phyloP scores from a whole-genome alignment of 2,888 invertebrate species.

The Xestobium rufovillosum region DNA sequence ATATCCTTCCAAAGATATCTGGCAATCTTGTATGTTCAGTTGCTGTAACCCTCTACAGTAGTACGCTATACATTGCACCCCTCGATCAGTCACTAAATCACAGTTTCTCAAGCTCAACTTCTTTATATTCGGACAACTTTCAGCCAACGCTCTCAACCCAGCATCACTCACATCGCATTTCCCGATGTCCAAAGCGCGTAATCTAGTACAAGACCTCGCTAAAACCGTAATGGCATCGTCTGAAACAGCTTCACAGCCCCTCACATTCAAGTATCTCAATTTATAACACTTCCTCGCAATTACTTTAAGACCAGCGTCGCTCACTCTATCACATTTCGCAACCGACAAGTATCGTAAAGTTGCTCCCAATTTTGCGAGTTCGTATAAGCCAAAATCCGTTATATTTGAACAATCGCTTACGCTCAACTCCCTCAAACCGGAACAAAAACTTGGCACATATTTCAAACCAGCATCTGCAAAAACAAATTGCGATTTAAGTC shows the following conservation, averaged over 20 bases:
- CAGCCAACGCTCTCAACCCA: slow-evolving; percentile 76
- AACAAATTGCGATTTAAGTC: too few species aligned
- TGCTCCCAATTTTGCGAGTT: slow-evolving; percentile 79
- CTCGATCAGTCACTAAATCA: slow-evolving; percentile 84
- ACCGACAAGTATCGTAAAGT: slow-evolving; percentile 88
- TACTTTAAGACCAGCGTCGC: slow-evolving; percentile 82
- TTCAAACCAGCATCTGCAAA: slow-evolving; percentile 79
- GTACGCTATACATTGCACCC: slow-evolving; percentile 80
- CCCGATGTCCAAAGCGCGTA: slow-evolving; percentile 83
- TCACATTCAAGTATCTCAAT: slow-evolving; percentile 79
- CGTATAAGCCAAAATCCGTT: slow-evolving; percentile 86
- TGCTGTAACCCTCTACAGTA: slow-evolving; percentile 85
- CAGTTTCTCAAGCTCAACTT: slow-evolving; percentile 86
- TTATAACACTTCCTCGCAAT: slow-evolving; percentile 84
- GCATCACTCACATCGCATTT: slow-evolving; percentile 91
- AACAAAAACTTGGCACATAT: slow-evolving; percentile 84
- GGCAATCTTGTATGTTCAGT: slow-evolving; percentile 88
- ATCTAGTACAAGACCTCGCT: slow-evolving; percentile 75
- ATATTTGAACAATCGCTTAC: slow-evolving; percentile 85
- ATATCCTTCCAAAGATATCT: slow-evolving; percentile 82
- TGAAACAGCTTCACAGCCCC: slow-evolving; percentile 91
- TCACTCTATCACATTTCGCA: slow-evolving; percentile 88
- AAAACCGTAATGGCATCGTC: slow-evolving; percentile 85
- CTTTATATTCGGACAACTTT: slow-evolving; percentile 83
- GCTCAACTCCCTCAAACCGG: slow-evolving; percentile 74